Conservation (phyloP, 2,113 vertebrate genomes). For the Sterrhoptilus dennistouni region DNA sequence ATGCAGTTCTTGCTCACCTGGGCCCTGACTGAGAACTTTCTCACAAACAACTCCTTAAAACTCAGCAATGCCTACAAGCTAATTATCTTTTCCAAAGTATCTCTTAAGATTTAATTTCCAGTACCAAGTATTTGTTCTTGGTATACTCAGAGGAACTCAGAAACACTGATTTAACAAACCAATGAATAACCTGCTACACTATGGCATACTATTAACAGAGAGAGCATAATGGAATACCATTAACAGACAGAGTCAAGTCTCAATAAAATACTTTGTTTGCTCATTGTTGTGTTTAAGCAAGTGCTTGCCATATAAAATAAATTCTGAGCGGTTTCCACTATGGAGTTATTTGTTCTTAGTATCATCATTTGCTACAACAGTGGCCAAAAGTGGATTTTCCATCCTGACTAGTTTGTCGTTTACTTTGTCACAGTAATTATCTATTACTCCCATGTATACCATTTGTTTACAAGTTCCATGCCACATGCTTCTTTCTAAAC, state of each 20-base stretch:
- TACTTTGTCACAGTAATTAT: slow-evolving; percentile 14
- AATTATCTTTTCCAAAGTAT: slow-evolving; percentile 17
- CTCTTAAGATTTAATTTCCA: slow-evolving; percentile 5
- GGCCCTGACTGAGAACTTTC: not conserved
- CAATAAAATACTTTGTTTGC: not conserved
- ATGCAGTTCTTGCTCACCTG: not conserved
- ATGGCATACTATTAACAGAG: not conserved
- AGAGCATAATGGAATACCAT: not conserved
- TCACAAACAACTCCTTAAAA: not conserved
- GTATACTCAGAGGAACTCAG: not conserved
- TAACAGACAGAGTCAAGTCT: slow-evolving; percentile 10
- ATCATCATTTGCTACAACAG: not conserved
- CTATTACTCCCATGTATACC: not conserved
- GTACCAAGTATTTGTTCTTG: slow-evolving; percentile 8
- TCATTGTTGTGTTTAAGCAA: slow-evolving; percentile 20
- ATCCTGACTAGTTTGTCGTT: slow-evolving; percentile 21
- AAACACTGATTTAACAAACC: slow-evolving; percentile 35
- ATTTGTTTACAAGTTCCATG: slow-evolving; percentile 15
- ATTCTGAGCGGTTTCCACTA: not conserved
- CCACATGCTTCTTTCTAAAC: slow-evolving; percentile 15
- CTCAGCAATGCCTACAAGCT: not conserved
- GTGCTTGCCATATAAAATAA: slow-evolving; percentile 34
- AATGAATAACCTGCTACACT: slow-evolving; percentile 24
- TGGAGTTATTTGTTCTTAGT: not conserved
- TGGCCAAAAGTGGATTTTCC: slow-evolving; percentile 32